Conservation (phyloP, 2,797 vertebrate species). For the Euphonia xanthogaster region DNA sequence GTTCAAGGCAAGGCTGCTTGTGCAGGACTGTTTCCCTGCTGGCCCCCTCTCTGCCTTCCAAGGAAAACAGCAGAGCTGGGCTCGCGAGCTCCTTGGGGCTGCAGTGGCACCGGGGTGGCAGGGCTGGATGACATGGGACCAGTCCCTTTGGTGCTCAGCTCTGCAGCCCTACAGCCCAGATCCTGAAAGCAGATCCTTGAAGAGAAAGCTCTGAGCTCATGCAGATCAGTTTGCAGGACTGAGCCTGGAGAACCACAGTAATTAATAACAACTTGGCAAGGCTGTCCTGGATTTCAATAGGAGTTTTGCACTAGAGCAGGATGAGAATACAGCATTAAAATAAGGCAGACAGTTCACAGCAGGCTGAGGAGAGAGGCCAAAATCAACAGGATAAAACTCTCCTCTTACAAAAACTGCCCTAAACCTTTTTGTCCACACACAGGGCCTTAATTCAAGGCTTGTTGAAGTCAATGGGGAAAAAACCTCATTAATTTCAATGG, state of each 20-base stretch:
- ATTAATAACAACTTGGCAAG: constrained; percentile 62
- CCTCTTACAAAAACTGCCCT: constrained; percentile 57
- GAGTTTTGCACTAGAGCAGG: constrained; percentile 33
- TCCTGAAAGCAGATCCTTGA: constrained; percentile 34
- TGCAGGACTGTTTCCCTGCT: neutral
- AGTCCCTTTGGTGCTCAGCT: neutral
- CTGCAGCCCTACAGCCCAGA: neutral
- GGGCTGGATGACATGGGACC: neutral
- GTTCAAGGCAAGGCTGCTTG: neutral
- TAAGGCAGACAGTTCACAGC: constrained; percentile 64
- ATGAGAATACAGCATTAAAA: constrained; percentile 58
- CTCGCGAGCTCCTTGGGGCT: neutral
- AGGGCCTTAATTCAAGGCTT: constrained; percentile 53
- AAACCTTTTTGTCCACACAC: constrained; percentile 51
- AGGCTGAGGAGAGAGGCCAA: constrained; percentile 57
- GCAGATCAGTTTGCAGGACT: constrained; percentile 48
- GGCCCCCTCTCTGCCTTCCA: neutral
- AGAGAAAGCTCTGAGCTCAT: constrained; percentile 45
- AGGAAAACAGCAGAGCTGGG: neutral
- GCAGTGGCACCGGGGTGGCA: neutral
- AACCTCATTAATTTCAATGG: constrained; percentile 48
- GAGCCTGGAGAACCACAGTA: constrained; percentile 34
- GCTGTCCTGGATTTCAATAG: neutral
- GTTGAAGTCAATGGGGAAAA: constrained; percentile 44
- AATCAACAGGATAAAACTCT: constrained; percentile 66